Evolutionary conservation across 2,888 invertebrate genomes (phyloP), one percentile per base, ranked within the genome.

Genomic region (Tribolium freemani): DNA sequence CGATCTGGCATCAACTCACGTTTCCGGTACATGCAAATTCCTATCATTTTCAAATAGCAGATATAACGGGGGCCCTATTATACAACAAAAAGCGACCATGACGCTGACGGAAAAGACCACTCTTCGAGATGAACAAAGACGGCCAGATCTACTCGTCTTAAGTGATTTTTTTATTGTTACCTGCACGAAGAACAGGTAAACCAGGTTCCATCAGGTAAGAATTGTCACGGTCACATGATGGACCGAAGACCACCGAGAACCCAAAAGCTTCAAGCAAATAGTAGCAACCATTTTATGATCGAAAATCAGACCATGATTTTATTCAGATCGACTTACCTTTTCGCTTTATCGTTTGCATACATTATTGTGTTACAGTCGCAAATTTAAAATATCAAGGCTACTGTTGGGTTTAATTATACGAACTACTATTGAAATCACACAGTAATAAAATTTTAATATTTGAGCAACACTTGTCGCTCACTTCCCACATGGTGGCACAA

Each of bases 131-230:
- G 13, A 11, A 69, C 50, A 45, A 61, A 60, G 69, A 61, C 45
- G 44, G 61, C 21, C 20, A 11, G 13, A 53, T 20, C 31, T 30
- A 26, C 10, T 56, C 38, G 44, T 51, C 57, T 69, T 53, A 69
- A 69, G 69, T 61, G 69, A 67, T 66, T 64, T 60, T 61, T 69
- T 69, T 72, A 63, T 68, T 68, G 68, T 72, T 72, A 69, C 66
- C 64, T 69, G 68, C 67, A 63, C 63, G 56, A 68, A 56, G 51
- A 72, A 69, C 72, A 72, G 72, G 72, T 72, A 72, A 67, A 53
- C 56, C 72, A 61, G 66, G 71, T 66, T 67, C 57, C 56, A 57
- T 58, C 67, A 67, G 72, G 72, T 72, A 72, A 63, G 58, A 63
- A 72, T 69, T 53, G 72, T 72, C 72, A 72, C 57, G 72, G 72